Base-by-base conservation (phyloP, 2,113 vertebrate genomes). In the Poeciliopsis prolifica region DNA sequence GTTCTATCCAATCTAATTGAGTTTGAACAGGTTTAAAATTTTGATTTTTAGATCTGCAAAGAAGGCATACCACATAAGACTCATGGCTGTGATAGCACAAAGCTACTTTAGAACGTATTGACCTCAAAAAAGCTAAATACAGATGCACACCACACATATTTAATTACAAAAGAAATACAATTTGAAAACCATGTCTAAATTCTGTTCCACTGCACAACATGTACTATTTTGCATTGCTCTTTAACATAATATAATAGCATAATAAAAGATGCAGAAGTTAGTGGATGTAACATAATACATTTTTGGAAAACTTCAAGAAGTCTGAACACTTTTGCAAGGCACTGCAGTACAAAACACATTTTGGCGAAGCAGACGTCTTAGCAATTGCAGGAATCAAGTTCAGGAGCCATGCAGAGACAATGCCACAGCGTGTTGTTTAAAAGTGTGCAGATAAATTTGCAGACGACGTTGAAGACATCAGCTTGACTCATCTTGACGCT, bases 361-460 rank as follows among this genome's bases (percentile, higher is more conserved):
- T 78, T 89, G 73, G 82, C 74, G 74, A 83, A 48, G 29, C 70
- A 58, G 35, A 58, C 61, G 3, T 74, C 78, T 84, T 30, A 81
- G 68, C 65, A 69, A 63, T 75, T 67, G 26, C 54, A 68, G 70
- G 72, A 66, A 60, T 75, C 72, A 77, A 42, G 51, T 77, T 86
- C 75, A 81, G 65, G 77, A 87, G 64, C 64, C 89, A 91, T 93
- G 92, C 91, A 85, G 48, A 88, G 80, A 86, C 84, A 80, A 90
- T 86, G 88, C 83, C 83, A 89, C 82, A 81, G 68, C 82, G 74
- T 35, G 13, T 73, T 75, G 81, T 74, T 86, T 76, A 76, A 70
- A 87, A 64, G 69, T 70, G 64, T 64, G 33, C 54, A 79, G 77
- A 68, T 13, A 11, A 73, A 31, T 76, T 79, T 82, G 80, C 68